These are phyloP conservation scores for Phyllotreta cruciferae DNA, from an alignment of 2,888 invertebrate genomes.

Conservation along the genomic window DNA sequence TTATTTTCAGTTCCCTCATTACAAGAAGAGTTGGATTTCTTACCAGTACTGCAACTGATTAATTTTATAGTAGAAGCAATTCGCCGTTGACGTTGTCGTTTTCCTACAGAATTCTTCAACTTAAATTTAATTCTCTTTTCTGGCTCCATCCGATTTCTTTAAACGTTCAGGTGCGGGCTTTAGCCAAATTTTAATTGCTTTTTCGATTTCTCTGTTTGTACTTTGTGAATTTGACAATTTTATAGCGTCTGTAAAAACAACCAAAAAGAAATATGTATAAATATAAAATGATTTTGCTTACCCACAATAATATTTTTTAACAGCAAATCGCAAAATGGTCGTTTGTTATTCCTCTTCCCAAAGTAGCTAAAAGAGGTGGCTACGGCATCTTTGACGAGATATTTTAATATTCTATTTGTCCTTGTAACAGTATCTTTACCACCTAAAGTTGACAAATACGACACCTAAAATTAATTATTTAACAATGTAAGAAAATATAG, in stretches of 20 bases:
- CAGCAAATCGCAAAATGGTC: conserved; percentile 17
- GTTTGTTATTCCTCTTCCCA: conserved; percentile 21
- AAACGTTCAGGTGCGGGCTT: conserved; percentile 5
- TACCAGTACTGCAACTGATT: no score
- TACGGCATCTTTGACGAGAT: conserved; percentile 16
- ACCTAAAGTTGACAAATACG: conserved; percentile 17
- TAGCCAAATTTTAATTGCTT: conserved; percentile 6
- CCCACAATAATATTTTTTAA: conserved; percentile 4
- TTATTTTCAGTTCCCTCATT: no score
- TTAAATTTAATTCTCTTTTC: conserved; percentile 11
- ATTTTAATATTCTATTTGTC: conserved; percentile 23
- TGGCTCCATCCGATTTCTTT: conserved; percentile 7
- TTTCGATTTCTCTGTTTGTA: conserved; percentile 4
- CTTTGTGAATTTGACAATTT: not conserved
- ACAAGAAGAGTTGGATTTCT: no score
- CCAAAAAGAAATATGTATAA: not conserved
- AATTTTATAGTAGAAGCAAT: no score
- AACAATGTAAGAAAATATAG: not conserved
- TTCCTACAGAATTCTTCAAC: not conserved
- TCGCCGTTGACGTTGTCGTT: no score
- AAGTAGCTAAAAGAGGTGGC: conserved; percentile 22
- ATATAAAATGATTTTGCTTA: not conserved
- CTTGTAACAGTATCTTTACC: conserved; percentile 9
- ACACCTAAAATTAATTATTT: conserved; percentile 7
- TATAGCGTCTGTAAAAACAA: conserved; percentile 8